Evolutionary conservation across 2,797 vertebrate species (phyloP).

Genomic region (Notoglanidium macrostoma): DNA sequence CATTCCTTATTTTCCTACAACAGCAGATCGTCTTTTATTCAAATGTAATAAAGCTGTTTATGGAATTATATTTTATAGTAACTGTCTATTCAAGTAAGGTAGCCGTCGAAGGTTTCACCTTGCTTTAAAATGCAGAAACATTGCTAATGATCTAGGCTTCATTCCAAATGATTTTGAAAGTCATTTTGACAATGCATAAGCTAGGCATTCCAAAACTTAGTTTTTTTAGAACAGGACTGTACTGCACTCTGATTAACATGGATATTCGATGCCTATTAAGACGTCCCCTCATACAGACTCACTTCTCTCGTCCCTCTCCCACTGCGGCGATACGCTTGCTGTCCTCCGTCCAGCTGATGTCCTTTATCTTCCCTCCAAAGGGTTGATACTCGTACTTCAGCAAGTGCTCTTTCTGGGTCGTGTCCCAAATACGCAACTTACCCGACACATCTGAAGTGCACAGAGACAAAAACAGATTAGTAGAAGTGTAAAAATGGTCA

Average conservation of each 20-base stretch:
- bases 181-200: neutral
- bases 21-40: neutral
- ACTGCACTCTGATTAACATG: neutral
- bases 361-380: constrained; percentile 88
- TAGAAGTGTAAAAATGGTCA: neutral
- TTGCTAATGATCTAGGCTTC: neutral
- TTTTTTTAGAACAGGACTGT: neutral
- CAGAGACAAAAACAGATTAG: neutral
- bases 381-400: constrained; percentile 96
- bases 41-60: too few relatives aligned
- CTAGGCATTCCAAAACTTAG: neutral
- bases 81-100: too few relatives aligned
- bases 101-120: too few relatives aligned
- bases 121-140: neutral
- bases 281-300: constrained; percentile 64
- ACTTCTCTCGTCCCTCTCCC: constrained; percentile 94
- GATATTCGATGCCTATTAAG: neutral
- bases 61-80: neutral
- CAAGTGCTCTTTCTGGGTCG: constrained; percentile 94
- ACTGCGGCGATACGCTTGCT: constrained; percentile 93
- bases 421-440: constrained; percentile 98
- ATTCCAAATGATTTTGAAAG: neutral
- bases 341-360: constrained; percentile 96
- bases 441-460: constrained; percentile 83
- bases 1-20: neutral